phyloP scores from a whole-genome alignment of 2,888 invertebrate species.

The Exephanes ischioxanthus region DNA sequence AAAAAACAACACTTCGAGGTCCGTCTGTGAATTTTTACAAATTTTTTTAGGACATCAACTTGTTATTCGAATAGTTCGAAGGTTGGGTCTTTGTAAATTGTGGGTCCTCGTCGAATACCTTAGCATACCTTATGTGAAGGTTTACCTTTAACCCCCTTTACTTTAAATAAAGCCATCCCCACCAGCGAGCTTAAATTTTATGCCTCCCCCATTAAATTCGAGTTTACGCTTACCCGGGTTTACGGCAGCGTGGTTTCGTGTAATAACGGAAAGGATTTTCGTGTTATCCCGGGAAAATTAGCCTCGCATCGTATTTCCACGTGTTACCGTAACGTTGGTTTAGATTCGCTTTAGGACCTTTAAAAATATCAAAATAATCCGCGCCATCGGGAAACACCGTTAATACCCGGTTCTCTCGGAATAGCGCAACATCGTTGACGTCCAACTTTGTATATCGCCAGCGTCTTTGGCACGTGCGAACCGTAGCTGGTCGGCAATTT shows the following conservation, averaged over 20 bases:
- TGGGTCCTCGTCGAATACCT: no score
- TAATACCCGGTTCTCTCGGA: slow-evolving; percentile 45
- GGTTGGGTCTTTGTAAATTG: no score
- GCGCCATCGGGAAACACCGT: slow-evolving; percentile 62
- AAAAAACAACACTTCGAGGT: no score
- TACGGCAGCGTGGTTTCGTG: not conserved
- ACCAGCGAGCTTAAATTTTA: slow-evolving; percentile 33
- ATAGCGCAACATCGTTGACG: slow-evolving; percentile 52
- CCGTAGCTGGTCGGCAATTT: slow-evolving; percentile 46
- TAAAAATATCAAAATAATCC: slow-evolving; percentile 58
- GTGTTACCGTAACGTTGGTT: slow-evolving; percentile 4
- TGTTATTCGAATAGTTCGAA: no score
- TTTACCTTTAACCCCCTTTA: no score
- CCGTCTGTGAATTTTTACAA: no score
- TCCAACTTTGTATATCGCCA: slow-evolving; percentile 17
- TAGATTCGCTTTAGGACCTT: slow-evolving; percentile 50
- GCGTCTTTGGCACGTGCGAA: slow-evolving; percentile 39
- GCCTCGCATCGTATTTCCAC: not conserved
- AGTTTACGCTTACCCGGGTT: slow-evolving; percentile 34
- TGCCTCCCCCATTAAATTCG: slow-evolving; percentile 20
- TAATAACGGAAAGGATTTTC: slow-evolving; percentile 35
- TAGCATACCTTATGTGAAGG: no score
- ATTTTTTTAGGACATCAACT: no score
- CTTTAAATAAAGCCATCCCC: not conserved
- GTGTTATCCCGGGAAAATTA: slow-evolving; percentile 31